A percentile compares a stretch with the other conserved stretches of the same genome.
Conservation (phyloP, 2,113 vertebrate species). For the Campylomormyrus numenius region DNA sequence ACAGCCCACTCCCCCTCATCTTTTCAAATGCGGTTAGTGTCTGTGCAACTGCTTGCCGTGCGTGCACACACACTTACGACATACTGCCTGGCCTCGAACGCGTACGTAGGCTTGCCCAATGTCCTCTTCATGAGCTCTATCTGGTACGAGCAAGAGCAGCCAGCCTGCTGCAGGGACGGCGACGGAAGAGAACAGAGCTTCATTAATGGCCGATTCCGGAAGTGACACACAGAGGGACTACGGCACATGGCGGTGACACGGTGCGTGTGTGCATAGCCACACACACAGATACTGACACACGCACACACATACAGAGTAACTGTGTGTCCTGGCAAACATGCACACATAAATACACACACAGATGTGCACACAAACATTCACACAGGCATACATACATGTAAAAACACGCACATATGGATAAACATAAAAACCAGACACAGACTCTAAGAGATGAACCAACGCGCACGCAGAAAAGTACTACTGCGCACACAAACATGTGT, state of each 20-base stretch:
- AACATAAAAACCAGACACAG: neutral
- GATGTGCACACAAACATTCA: neutral
- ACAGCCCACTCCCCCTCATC: neutral
- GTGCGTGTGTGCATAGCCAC: neutral
- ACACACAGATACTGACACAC: neutral
- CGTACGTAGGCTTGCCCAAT: constrained; percentile 87
- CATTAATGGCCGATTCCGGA: constrained; percentile 43
- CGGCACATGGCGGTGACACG: neutral
- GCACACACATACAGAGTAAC: neutral
- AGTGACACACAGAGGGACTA: neutral
- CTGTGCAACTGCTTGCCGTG: constrained; percentile 43
- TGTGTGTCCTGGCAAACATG: neutral
- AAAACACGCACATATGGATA: neutral
- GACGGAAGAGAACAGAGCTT: constrained; percentile 70
- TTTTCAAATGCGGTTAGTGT: constrained; percentile 63
- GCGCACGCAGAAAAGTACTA: neutral
- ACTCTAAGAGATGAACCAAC: neutral
- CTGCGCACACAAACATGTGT: neutral
- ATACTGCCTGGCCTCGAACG: constrained; percentile 93
- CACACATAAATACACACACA: neutral
- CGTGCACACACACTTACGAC: constrained; percentile 79
- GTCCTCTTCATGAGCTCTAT: constrained; percentile 98
- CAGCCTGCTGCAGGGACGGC: constrained; percentile 65
- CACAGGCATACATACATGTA: neutral
- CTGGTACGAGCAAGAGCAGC: constrained; percentile 83